Evolutionary conservation across 2,113 vertebrate genomes (phyloP).

Genomic region (Callopanchax toddi): DNA sequence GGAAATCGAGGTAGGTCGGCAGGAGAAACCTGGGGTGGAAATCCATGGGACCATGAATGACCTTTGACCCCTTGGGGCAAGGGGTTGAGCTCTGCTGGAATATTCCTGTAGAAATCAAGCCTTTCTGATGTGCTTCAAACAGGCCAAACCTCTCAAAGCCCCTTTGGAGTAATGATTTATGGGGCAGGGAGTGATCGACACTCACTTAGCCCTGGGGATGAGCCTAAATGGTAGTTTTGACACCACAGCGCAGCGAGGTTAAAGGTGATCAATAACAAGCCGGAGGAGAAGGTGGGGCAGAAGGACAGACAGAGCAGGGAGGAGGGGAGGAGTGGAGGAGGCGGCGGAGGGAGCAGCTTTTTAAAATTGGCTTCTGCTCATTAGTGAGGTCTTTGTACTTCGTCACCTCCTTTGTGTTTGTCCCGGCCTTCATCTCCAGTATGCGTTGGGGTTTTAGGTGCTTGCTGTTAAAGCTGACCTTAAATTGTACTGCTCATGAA

Average conservation of each 20-base stretch:
- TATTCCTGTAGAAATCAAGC: slow-evolving; percentile 64
- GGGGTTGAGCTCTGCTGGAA: slow-evolving; percentile 46
- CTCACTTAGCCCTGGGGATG: slow-evolving; percentile 82
- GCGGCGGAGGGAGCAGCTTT: slow-evolving; percentile 69
- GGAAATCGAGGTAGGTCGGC: slow-evolving; percentile 52
- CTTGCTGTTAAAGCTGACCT: slow-evolving; percentile 34
- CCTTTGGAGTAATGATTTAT: slow-evolving; percentile 84
- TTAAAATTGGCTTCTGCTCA: slow-evolving; percentile 86
- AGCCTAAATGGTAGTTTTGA: slow-evolving; percentile 90
- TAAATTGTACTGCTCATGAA: slow-evolving; percentile 16
- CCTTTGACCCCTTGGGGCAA: slow-evolving; percentile 70
- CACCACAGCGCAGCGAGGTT: slow-evolving; percentile 89
- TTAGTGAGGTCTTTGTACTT: slow-evolving; percentile 78
- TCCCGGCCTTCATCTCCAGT: slow-evolving; percentile 36
- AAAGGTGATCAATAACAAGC: slow-evolving; percentile 96
- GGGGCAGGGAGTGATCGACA: slow-evolving; percentile 86
- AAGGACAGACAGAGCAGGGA: slow-evolving; percentile 52
- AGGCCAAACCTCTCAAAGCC: slow-evolving; percentile 31
- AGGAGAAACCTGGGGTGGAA: slow-evolving; percentile 48
- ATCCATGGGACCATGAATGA: slow-evolving; percentile 69
- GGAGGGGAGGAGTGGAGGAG: slow-evolving; percentile 28
- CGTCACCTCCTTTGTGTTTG: slow-evolving; percentile 62
- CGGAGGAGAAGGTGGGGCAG: slow-evolving; percentile 70
- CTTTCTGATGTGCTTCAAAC: slow-evolving; percentile 42
- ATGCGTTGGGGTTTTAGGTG: slow-evolving; percentile 32